phyloP scores from a whole-genome alignment of 2,888 invertebrate species.

The Odontothrips loti region DNA sequence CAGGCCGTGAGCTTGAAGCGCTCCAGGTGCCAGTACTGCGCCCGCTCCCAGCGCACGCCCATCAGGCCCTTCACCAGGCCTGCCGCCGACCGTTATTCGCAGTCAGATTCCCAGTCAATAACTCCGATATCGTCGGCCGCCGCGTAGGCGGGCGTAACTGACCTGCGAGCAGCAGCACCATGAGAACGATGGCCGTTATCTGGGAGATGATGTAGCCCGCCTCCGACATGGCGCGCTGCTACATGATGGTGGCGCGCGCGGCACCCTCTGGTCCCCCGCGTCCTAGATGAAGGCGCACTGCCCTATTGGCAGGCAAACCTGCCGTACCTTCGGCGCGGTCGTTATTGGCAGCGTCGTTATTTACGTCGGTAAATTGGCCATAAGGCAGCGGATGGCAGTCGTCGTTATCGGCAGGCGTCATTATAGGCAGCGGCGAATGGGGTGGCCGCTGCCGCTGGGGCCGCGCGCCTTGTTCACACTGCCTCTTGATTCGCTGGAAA shows the following conservation, averaged over 20 bases:
- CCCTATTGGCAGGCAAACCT: no score
- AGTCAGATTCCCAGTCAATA: no score
- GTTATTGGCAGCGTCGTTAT: no score
- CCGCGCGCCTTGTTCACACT: background rate
- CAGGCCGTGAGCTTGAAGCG: background rate
- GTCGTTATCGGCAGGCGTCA: no score
- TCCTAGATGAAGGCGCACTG: no score
- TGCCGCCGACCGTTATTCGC: background rate
- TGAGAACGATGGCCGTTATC: background rate
- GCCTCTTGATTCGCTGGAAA: background rate
- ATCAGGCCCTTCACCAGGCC: background rate
- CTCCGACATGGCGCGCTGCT: slow-evolving; percentile 5
- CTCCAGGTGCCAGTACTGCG: slow-evolving; percentile 12
- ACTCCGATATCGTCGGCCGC: no score
- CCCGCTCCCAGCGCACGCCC: background rate
- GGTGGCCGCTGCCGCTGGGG: background rate
- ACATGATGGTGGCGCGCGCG: background rate
- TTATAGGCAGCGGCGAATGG: background rate
- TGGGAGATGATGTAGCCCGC: slow-evolving; percentile 22
- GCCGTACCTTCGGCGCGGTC: no score
- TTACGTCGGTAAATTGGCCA: no score
- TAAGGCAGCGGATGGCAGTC: no score
- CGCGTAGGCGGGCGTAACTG: background rate
- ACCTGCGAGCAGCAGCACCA: background rate
- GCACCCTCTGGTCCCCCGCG: no score